Conservation (phyloP, 1,140 invertebrate species). For the Meteorus sp. region DNA sequence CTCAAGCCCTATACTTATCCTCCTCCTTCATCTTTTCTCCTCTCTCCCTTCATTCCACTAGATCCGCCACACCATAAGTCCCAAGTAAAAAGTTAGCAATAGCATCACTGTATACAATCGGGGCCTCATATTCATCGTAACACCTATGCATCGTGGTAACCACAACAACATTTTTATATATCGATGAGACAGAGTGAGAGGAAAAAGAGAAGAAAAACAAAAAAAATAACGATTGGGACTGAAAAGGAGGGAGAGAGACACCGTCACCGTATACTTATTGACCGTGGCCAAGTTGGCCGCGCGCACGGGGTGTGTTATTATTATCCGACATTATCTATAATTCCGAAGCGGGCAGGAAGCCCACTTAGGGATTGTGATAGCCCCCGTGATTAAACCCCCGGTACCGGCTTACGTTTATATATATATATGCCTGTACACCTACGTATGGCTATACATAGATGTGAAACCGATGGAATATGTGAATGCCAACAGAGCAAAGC, state of each 20-base stretch:
- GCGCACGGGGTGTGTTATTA: slow-evolving; percentile 55
- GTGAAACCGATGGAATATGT: not conserved
- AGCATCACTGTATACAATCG: slow-evolving; percentile 3
- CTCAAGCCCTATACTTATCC: slow-evolving; percentile 58
- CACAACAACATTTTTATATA: too few relatives aligned
- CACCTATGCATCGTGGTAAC: slow-evolving; percentile 10
- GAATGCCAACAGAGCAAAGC: not conserved
- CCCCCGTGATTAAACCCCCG: slow-evolving; percentile 56
- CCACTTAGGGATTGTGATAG: slow-evolving; percentile 60
- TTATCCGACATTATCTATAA: slow-evolving; percentile 62
- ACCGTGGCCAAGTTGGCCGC: slow-evolving; percentile 38
- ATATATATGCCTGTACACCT: not conserved
- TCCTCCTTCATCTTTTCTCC: slow-evolving; percentile 41
- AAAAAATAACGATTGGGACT: too few relatives aligned
- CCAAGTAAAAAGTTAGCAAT: too few relatives aligned
- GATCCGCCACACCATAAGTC: too few relatives aligned
- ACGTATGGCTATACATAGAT: not conserved
- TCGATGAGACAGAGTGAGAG: too few relatives aligned
- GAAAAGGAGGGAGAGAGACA: too few relatives aligned
- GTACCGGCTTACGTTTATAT: slow-evolving; percentile 38
- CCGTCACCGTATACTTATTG: slow-evolving; percentile 58
- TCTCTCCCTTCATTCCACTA: slow-evolving; percentile 41
- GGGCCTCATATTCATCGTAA: not conserved
- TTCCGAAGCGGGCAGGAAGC: slow-evolving; percentile 58
- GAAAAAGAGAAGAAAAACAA: too few relatives aligned